Evolutionary conservation across 2,797 vertebrate species (phyloP).

Genomic region (Fundulus diaphanus): DNA sequence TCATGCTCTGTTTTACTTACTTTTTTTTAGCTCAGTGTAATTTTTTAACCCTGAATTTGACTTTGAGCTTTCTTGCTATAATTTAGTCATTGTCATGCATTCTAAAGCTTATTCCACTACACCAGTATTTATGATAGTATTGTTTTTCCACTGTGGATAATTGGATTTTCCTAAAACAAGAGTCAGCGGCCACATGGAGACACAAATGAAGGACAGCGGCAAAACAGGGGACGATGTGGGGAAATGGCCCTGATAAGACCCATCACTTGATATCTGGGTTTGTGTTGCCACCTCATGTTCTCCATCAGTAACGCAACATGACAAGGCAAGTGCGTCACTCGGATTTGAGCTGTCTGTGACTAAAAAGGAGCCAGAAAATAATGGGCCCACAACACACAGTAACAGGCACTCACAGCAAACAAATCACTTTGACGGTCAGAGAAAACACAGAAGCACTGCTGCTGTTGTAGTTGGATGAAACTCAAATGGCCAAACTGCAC

Average conservation of each 20-base stretch:
- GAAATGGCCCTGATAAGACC: not conserved
- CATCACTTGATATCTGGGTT: conserved; percentile 47
- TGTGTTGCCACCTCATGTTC: conserved; percentile 69
- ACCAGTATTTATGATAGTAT: conserved; percentile 3
- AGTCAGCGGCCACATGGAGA: not conserved
- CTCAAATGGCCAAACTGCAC: conserved; percentile 9
- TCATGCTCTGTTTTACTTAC: not conserved
- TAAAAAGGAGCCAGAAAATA: conserved; percentile 51
- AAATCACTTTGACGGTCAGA: conserved; percentile 30
- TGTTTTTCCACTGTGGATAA: conserved; percentile 3
- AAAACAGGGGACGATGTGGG: not conserved
- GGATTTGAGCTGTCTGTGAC: conserved; percentile 41
- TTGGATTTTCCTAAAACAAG: conserved; percentile 16
- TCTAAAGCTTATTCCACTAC: not conserved
- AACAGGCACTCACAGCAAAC: conserved; percentile 20
- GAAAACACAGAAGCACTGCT: conserved; percentile 8
- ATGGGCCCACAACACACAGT: conserved; percentile 28
- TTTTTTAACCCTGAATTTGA: conserved; percentile 4
- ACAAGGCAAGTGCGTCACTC: conserved; percentile 20
- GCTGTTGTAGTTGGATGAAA: conserved; percentile 20
- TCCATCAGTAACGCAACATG: conserved; percentile 41
- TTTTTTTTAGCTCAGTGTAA: not conserved
- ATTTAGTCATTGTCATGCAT: conserved; percentile 1
- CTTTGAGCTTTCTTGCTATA: conserved; percentile 3
- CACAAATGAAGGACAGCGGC: not conserved